Evolutionary conservation across 2,797 vertebrate species (phyloP).

Genomic region (Acridotheres tristis): DNA sequence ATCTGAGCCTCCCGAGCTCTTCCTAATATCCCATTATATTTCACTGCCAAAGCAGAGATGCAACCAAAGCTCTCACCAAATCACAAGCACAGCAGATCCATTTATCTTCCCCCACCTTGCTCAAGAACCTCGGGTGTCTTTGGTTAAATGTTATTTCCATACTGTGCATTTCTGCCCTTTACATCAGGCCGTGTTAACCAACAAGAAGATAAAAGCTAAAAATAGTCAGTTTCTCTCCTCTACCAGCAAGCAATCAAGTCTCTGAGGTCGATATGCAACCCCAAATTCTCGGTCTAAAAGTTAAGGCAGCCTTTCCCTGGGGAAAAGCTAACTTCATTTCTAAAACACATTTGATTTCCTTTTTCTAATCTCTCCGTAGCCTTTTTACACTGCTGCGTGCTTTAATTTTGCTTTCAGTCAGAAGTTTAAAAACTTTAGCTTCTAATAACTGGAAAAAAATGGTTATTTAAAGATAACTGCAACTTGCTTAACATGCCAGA

Average conservation of each 20-base stretch:
- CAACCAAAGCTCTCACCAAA: background rate
- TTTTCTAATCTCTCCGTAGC: conserved; percentile 73
- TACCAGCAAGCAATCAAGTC: background rate
- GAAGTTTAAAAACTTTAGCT: conserved; percentile 88
- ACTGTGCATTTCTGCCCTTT: background rate
- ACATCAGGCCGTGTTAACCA: background rate
- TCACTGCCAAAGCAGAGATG: background rate
- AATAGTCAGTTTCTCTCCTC: conserved; percentile 24
- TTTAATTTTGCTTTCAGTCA: conserved; percentile 83
- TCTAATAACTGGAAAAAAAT: conserved; percentile 88
- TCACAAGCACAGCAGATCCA: background rate
- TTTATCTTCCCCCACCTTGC: background rate
- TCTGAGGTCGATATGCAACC: background rate
- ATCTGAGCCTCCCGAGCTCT: background rate
- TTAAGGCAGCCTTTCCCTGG: conserved; percentile 57
- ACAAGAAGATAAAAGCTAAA: conserved; percentile 18
- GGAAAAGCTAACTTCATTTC: conserved; percentile 77
- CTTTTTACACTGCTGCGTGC: conserved; percentile 73
- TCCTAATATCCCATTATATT: background rate
- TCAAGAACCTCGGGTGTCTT: background rate
- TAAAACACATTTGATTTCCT: conserved; percentile 76
- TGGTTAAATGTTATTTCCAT: background rate
- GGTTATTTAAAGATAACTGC: conserved; percentile 93
- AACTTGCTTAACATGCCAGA: conserved; percentile 91
- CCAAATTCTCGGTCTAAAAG: conserved; percentile 55